Conservation (phyloP, 2,113 vertebrate genomes). For the Corythoichthys intestinalis region DNA sequence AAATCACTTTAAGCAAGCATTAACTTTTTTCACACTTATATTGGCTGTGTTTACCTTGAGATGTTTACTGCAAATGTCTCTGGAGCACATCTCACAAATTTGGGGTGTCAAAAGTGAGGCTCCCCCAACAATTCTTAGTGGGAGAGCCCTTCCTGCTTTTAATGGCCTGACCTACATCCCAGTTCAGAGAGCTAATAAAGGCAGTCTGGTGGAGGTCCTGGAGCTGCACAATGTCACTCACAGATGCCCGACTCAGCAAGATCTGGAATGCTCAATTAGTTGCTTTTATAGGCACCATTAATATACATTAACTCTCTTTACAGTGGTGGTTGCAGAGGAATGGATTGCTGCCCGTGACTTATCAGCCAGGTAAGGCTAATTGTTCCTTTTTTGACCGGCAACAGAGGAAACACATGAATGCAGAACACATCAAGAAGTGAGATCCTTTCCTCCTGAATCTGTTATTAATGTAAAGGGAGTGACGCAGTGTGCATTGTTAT, state of each 20-base stretch:
- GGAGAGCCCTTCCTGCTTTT: slow-evolving; percentile 81
- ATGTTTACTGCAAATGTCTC: slow-evolving; percentile 20
- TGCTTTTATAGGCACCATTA: slow-evolving; percentile 83
- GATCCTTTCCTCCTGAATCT: background rate
- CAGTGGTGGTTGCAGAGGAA: slow-evolving; percentile 49
- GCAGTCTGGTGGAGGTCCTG: slow-evolving; percentile 91
- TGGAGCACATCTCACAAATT: slow-evolving; percentile 38
- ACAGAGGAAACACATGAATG: background rate
- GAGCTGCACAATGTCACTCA: slow-evolving; percentile 94
- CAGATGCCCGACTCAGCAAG: slow-evolving; percentile 93
- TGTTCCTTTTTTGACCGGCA: background rate
- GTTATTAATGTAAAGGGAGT: background rate
- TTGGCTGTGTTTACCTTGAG: slow-evolving; percentile 22
- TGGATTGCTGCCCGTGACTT: slow-evolving; percentile 38
- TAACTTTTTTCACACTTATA: slow-evolving; percentile 55
- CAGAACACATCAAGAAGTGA: background rate
- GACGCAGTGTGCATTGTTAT: no score
- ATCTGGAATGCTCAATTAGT: slow-evolving; percentile 96
- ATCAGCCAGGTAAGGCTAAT: slow-evolving; percentile 40
- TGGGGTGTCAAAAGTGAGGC: slow-evolving; percentile 65
- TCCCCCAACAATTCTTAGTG: slow-evolving; percentile 64
- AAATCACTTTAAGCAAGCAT: slow-evolving; percentile 63
- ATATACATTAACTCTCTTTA: slow-evolving; percentile 74
- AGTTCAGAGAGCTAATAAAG: slow-evolving; percentile 94
- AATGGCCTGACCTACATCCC: slow-evolving; percentile 95